Percentiles rank a stretch among this genome's conserved stretches.
Evolutionary conservation across 1,140 invertebrate genomes (phyloP).

Genomic region (Papilio dardanus): DNA sequence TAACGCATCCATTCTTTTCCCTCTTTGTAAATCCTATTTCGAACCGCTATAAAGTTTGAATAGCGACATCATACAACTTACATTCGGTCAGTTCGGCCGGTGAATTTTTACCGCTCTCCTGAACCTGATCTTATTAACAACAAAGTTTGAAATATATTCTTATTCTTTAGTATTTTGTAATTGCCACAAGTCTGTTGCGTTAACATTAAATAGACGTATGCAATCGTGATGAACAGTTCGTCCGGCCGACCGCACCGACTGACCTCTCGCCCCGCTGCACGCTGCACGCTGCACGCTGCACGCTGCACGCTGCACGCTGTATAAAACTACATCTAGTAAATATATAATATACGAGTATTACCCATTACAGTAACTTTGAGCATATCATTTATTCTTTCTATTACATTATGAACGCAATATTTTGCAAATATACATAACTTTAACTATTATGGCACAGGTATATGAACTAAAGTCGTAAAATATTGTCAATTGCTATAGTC

Average conservation of each 20-base stretch:
- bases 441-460: not conserved
- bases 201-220: no score
- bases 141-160: no score
- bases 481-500: not conserved
- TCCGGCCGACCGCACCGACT: not conserved
- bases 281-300: conserved; percentile 13
- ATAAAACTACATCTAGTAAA: conserved; percentile 32
- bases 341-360: conserved; percentile 41
- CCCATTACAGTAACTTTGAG: conserved; percentile 63
- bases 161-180: no score
- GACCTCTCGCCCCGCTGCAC: not conserved
- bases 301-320: conserved; percentile 13
- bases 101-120: no score
- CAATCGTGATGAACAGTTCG: no score
- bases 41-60: not conserved
- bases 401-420: conserved; percentile 29
- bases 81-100: not conserved
- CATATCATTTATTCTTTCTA: conserved; percentile 53
- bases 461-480: not conserved
- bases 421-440: not conserved
- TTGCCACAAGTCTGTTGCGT: no score
- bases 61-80: not conserved
- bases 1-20: no score
- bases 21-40: no score
- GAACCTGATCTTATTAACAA: no score